These are phyloP conservation scores for Eclectus roratus DNA, from an alignment of 2,113 vertebrate genomes.

Conservation along the genomic window DNA sequence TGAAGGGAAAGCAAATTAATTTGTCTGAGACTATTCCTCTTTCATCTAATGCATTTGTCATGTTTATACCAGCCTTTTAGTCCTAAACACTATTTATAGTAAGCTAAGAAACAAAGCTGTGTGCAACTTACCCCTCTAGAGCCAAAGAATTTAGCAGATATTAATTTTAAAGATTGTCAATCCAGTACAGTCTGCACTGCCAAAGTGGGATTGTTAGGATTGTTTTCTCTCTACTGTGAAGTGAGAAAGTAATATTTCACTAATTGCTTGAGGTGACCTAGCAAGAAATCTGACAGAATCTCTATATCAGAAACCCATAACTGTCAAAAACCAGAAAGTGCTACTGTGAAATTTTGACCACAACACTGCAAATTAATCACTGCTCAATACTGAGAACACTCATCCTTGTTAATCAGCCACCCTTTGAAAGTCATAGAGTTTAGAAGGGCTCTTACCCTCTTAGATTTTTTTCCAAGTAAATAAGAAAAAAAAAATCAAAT, in stretches of 20 bases:
- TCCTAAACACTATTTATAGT: background rate
- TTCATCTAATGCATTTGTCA: background rate
- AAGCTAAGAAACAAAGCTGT: background rate
- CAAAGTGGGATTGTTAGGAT: background rate
- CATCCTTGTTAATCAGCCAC: background rate
- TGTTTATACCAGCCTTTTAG: background rate
- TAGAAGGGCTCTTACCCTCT: background rate
- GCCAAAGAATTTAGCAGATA: background rate
- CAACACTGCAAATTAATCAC: background rate
- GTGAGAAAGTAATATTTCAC: background rate
- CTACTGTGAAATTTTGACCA: background rate
- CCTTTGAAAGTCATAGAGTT: background rate
- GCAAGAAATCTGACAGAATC: background rate
- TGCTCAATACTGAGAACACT: background rate
- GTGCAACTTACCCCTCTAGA: background rate
- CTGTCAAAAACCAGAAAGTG: background rate
- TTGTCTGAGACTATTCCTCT: background rate
- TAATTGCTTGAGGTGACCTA: background rate
- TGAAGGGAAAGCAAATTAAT: background rate
- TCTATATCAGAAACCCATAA: background rate
- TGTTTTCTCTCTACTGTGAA: background rate
- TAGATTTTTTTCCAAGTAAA: background rate
- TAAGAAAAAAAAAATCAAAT: background rate
- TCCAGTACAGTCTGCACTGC: background rate
- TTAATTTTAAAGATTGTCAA: background rate